A percentile compares a stretch with the other conserved stretches of the same genome.
phyloP scores from a whole-genome alignment of 2,888 invertebrate species.

The Conomelus anceps region DNA sequence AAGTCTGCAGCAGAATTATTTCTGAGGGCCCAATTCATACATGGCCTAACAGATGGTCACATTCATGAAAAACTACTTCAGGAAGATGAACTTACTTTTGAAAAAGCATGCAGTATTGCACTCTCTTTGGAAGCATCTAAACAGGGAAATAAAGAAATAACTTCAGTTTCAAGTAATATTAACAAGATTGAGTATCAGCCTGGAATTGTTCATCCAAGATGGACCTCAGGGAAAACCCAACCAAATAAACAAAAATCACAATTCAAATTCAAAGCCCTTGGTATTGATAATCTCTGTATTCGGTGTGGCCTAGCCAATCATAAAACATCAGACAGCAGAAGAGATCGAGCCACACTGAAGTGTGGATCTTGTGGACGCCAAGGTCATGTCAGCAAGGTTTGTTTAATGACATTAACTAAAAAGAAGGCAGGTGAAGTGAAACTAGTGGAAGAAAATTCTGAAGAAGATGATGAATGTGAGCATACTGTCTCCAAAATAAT shows the following conservation, averaged over 20 bases:
- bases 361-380: constrained; percentile 14
- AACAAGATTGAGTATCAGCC: background rate
- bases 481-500: background rate
- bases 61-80: too few species aligned
- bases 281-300: constrained; percentile 14
- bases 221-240: background rate
- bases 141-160: background rate
- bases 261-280: background rate
- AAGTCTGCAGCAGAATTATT: too few species aligned
- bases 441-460: background rate
- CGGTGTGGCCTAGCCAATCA: constrained; percentile 21
- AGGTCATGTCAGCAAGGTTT: constrained; percentile 20
- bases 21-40: too few species aligned
- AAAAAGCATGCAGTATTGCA: too few species aligned
- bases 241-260: background rate
- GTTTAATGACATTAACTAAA: constrained; percentile 6
- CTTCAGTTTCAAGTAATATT: background rate
- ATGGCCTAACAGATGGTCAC: too few species aligned
- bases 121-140: background rate
- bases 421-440: background rate
- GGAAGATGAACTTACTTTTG: too few species aligned
- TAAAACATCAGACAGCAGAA: constrained; percentile 15
- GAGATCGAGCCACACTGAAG: background rate
- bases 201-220: background rate
- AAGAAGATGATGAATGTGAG: background rate